Evolutionary conservation across 2,113 vertebrate species (phyloP), one percentile per base, ranked within the genome.

Genomic region (Pao palembangensis): DNA sequence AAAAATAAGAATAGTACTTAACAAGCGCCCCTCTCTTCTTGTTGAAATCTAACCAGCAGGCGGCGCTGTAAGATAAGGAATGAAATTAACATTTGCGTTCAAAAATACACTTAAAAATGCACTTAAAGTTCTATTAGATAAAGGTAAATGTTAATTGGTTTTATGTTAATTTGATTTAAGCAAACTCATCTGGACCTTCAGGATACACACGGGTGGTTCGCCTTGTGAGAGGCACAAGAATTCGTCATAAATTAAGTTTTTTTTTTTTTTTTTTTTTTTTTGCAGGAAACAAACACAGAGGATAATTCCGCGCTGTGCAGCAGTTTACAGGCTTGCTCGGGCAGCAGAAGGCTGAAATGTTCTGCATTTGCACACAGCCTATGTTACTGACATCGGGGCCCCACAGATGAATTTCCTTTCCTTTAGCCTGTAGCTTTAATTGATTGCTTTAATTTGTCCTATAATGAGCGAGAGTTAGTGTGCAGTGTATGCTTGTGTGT

Each of bases 391-490:
- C 70, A 58, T 75, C 76, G 65, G 60, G 55, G 12, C 56, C 55
- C 55, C 16, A 0, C 73, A 68, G 71, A 78, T 66, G 63, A 71
- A 75, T 23, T 80, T 76, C 79, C 75, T 82, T 64, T 74, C 76
- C 75, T 67, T 62, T 81, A 76, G 64, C 79, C 71, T 76, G 79
- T 83, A 57, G 72, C 80, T 78, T 73, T 74, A 81, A 84, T 83
- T 86, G 80, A 85, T 85, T 84, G 69, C 72, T 79, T 87, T 85
- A 78, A 84, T 87, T 82, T 80, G 78, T 58, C 64, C 76, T 66
- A 61, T 83, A 84, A 82, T 83, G 76, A 84, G 74, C 67, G 50
- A 61, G 69, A 80, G 25, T 28, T 69, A 55, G 70, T 74, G 5
- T 28, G 85, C 72, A 69, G 47, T 49, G 47, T 19, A 17, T 20